phyloP scores from a whole-genome alignment of 1,140 invertebrate species.

The Argopecten irradians region DNA sequence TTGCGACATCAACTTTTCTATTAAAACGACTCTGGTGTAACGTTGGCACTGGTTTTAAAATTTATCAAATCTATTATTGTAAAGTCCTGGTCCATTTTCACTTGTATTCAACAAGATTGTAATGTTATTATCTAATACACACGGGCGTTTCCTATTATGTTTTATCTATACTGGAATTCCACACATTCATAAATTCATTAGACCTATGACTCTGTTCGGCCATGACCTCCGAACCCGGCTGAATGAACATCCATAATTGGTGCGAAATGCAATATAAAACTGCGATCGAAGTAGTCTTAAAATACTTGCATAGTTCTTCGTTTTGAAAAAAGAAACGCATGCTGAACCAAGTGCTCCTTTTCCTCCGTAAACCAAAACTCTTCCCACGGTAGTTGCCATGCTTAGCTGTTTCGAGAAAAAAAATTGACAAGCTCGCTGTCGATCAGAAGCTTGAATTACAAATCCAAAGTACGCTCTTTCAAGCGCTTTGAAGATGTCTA shows the following conservation, averaged over 20 bases:
- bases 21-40: no score
- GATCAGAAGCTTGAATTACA: neutral
- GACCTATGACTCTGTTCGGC: neutral
- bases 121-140: no score
- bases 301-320: slow-evolving; percentile 88
- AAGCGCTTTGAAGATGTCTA: neutral
- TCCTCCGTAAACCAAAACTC: slow-evolving; percentile 94
- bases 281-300: neutral
- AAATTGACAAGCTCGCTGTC: neutral
- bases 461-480: neutral
- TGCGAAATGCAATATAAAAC: neutral
- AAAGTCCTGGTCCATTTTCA: no score
- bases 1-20: no score
- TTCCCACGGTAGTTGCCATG: slow-evolving; percentile 77
- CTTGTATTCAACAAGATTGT: neutral
- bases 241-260: neutral
- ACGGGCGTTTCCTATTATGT: no score
- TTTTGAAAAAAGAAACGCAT: slow-evolving; percentile 92
- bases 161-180: no score
- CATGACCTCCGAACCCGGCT: neutral
- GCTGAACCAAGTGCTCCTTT: slow-evolving; percentile 93
- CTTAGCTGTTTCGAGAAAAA: neutral
- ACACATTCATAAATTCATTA: neutral
- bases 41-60: no score
- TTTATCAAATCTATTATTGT: no score